phyloP scores from a whole-genome alignment of 2,113 vertebrate genomes.

The Rhabdornis inornatus region DNA sequence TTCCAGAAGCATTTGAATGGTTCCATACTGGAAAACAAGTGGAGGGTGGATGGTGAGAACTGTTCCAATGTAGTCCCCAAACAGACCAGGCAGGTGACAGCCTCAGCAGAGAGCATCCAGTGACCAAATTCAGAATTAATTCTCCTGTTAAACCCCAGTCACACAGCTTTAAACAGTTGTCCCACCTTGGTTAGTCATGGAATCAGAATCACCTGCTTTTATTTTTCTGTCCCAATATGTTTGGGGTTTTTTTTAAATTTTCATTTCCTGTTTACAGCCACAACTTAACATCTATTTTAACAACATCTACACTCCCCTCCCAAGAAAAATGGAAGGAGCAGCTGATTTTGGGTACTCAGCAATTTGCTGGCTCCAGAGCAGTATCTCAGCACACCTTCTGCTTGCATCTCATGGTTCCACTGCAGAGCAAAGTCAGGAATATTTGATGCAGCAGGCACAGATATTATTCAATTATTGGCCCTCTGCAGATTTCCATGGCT shows the following conservation, averaged over 20 bases:
- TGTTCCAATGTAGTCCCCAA: neutral
- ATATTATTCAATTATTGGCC: constrained; percentile 18
- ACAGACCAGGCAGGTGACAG: neutral
- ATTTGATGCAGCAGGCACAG: constrained; percentile 4
- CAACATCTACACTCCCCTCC: neutral
- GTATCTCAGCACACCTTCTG: constrained; percentile 29
- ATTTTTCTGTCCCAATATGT: neutral
- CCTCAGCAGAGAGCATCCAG: neutral
- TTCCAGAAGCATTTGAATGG: neutral
- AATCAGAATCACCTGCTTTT: neutral
- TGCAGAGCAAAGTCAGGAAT: constrained; percentile 8
- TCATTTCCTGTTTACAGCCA: neutral
- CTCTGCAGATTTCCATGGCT: constrained; percentile 12
- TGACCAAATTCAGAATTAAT: rapidly evolving
- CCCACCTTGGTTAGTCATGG: neutral
- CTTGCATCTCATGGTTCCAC: neutral
- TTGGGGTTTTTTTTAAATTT: neutral
- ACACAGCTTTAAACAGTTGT: neutral
- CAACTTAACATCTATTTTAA: neutral
- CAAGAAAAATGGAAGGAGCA: neutral
- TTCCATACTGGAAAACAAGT: neutral
- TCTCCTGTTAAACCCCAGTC: neutral
- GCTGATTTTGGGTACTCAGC: constrained; percentile 21
- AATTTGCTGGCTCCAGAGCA: neutral
- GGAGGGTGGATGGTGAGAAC: neutral